A percentile compares a stretch with the other conserved stretches of the same genome.
phyloP scores from a whole-genome alignment of 2,113 vertebrate species.

The Bubo blakistoni region DNA sequence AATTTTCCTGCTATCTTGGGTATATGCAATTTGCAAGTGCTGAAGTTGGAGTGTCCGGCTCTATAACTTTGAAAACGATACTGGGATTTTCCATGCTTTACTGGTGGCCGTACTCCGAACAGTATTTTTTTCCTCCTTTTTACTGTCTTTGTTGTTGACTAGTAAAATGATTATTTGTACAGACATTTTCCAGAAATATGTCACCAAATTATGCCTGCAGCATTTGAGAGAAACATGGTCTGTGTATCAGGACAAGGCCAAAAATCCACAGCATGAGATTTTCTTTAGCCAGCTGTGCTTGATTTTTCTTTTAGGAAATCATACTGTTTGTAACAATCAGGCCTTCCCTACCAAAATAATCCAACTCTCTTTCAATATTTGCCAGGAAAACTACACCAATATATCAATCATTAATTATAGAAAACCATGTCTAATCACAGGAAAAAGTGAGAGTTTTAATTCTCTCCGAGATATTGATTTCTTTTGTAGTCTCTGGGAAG shows the following conservation, averaged over 20 bases:
- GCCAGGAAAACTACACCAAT: not conserved
- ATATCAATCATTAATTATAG: not conserved
- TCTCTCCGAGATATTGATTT: not conserved
- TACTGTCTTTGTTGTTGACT: not conserved
- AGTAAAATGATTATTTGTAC: not conserved
- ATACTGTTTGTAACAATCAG: not conserved
- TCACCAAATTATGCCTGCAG: not conserved
- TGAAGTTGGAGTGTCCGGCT: not conserved
- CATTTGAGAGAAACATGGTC: not conserved
- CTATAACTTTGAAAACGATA: not conserved
- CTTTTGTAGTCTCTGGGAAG: not conserved
- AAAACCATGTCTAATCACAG: not conserved
- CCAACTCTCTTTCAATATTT: not conserved
- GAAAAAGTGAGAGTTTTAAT: not conserved
- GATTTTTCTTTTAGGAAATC: not conserved
- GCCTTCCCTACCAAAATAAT: not conserved
- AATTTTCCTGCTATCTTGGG: constrained; percentile 43
- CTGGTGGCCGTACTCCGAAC: not conserved
- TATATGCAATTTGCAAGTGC: not conserved
- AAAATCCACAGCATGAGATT: not conserved
- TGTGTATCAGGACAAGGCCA: not conserved
- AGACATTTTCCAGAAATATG: not conserved
- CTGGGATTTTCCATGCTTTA: not conserved
- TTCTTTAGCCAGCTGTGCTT: not conserved
- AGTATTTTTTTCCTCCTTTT: not conserved